phyloP scores from a whole-genome alignment of 2,888 invertebrate species.

The Onchidella celtica region DNA sequence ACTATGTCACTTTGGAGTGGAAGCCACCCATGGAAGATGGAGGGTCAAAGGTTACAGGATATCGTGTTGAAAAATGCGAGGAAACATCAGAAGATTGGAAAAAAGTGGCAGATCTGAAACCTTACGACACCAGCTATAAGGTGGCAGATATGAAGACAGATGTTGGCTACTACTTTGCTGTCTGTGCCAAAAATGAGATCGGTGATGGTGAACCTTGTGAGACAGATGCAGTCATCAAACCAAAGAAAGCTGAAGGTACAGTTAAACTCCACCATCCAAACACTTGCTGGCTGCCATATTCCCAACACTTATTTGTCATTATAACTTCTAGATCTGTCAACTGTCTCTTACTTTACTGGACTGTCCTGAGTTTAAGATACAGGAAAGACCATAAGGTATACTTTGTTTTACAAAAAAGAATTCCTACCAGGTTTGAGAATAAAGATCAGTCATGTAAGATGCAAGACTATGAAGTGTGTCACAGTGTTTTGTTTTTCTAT shows the following conservation, averaged over 20 bases:
- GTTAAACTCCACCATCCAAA: neutral
- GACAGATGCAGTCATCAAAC: constrained; percentile 56
- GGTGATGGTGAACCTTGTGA: constrained; percentile 59
- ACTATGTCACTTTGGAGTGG: constrained; percentile 65
- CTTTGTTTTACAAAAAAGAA: too few species aligned
- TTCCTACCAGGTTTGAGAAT: too few species aligned
- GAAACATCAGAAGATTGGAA: constrained; percentile 58
- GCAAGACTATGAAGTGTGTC: too few species aligned
- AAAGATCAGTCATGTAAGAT: too few species aligned
- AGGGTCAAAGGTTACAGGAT: constrained; percentile 66
- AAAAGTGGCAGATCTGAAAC: constrained; percentile 56
- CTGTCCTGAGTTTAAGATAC: too few species aligned
- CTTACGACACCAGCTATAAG: constrained; percentile 57
- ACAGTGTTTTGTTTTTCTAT: too few species aligned
- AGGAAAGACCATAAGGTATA: too few species aligned
- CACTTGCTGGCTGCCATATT: too few species aligned
- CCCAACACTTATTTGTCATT: too few species aligned
- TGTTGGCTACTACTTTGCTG: constrained; percentile 70
- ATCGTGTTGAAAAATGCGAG: constrained; percentile 59
- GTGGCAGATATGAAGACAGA: constrained; percentile 62
- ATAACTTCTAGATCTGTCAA: too few species aligned
- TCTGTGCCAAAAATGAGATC: constrained; percentile 72
- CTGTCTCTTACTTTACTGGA: too few species aligned
- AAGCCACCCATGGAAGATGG: constrained; percentile 64
- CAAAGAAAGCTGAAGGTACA: constrained; percentile 57